A percentile compares a stretch with the other conserved stretches of the same genome.
Conservation (phyloP, 2,113 vertebrate species). For the Nothobranchius furzeri region DNA sequence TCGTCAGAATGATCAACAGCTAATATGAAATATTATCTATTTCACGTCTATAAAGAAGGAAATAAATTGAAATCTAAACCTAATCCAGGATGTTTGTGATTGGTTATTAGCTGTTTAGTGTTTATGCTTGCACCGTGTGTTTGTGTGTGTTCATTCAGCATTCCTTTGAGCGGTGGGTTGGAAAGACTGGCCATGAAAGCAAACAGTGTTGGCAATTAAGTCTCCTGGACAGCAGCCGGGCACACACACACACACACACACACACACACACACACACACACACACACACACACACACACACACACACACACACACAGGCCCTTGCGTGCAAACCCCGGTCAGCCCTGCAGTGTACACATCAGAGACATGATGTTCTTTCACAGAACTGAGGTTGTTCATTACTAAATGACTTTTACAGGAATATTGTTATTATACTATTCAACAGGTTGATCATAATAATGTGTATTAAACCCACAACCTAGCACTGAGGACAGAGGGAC, state of each 20-base stretch:
- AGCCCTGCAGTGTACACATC: too few species aligned
- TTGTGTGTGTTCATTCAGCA: slow-evolving; percentile 40
- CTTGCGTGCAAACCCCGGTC: too few species aligned
- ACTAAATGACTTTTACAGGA: too few species aligned
- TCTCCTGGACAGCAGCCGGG: slow-evolving; percentile 68
- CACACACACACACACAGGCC: too few species aligned
- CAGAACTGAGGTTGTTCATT: too few species aligned
- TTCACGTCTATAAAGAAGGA: too few species aligned
- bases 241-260: slow-evolving; percentile 12
- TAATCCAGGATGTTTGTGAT: slow-evolving; percentile 26
- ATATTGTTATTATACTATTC: too few species aligned
- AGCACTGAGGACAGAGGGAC: too few species aligned
- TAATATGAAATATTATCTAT: slow-evolving; percentile 26
- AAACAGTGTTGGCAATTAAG: slow-evolving; percentile 69
- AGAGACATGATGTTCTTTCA: too few species aligned
- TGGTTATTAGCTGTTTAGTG: slow-evolving; percentile 36
- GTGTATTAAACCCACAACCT: too few species aligned
- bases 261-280: slow-evolving; percentile 1
- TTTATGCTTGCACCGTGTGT: slow-evolving; percentile 30
- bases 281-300: slow-evolving; percentile 8
- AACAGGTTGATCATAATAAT: too few species aligned
- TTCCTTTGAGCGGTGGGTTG: slow-evolving; percentile 69
- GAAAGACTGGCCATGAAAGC: slow-evolving; percentile 69
- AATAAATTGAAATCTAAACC: slow-evolving; percentile 22
- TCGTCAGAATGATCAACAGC: slow-evolving; percentile 42